Evolutionary conservation across 2,797 vertebrate species (phyloP).

Genomic region (Pseudochaenichthys georgianus): DNA sequence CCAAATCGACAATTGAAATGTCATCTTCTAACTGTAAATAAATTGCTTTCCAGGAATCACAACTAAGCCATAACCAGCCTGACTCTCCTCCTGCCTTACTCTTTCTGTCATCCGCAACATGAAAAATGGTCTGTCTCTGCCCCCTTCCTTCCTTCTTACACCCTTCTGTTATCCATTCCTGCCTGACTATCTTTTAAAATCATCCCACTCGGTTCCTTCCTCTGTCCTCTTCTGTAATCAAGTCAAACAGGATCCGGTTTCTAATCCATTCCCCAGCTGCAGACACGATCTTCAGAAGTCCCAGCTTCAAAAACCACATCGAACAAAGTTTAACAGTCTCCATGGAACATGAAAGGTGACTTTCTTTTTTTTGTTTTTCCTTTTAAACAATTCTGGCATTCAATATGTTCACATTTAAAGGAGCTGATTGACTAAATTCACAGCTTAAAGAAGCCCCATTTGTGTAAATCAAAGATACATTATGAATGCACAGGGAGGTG

Average conservation of each 20-base stretch:
- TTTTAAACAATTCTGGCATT: not conserved
- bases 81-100: constrained; percentile 11
- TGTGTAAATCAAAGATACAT: constrained; percentile 2
- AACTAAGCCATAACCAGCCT: constrained; percentile 34
- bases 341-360: constrained; percentile 10
- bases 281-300: constrained; percentile 28
- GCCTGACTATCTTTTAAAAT: constrained; percentile 31
- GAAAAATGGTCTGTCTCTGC: constrained; percentile 37
- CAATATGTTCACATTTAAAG: not conserved
- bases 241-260: constrained; percentile 48
- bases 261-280: constrained; percentile 37
- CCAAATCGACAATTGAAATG: constrained; percentile 31
- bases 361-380: constrained; percentile 2
- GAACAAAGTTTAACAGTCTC: constrained; percentile 24
- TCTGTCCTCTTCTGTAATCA: constrained; percentile 24
- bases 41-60: constrained; percentile 49
- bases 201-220: constrained; percentile 2
- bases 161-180: not conserved
- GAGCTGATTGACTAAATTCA: not conserved
- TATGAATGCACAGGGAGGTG: constrained; percentile 16
- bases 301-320: constrained; percentile 41
- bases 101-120: constrained; percentile 36
- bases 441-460: not conserved
- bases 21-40: constrained; percentile 47
- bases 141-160: not conserved